phyloP scores from a whole-genome alignment of 2,797 vertebrate genomes.

The Enteromius thamalakanensis region DNA sequence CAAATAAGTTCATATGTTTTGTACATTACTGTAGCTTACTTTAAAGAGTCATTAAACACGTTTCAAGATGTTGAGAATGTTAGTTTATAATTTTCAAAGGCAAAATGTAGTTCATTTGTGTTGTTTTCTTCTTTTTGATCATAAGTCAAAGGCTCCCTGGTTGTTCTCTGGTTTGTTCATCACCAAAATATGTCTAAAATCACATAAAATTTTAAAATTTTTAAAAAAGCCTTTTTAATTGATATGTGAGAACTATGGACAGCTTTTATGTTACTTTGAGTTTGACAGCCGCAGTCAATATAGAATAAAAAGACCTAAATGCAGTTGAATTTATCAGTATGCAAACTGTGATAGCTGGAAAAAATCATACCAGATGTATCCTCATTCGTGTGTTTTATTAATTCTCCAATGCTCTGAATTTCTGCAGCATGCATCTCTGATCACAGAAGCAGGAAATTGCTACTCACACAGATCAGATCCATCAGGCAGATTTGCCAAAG shows the following conservation, averaged over 20 bases:
- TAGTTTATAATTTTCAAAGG: too few species aligned
- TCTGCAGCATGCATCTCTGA: not conserved
- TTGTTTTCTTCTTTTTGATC: not conserved
- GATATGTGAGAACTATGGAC: too few species aligned
- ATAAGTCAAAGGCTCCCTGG: not conserved
- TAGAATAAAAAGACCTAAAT: not conserved
- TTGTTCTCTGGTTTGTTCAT: not conserved
- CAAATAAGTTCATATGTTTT: not conserved
- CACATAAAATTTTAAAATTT: too few species aligned
- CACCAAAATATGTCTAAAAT: not conserved
- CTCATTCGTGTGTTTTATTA: not conserved
- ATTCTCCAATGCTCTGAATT: not conserved
- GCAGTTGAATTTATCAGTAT: not conserved
- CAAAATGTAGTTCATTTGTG: not conserved
- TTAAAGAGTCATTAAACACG: too few species aligned
- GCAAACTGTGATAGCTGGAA: not conserved
- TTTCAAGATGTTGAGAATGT: too few species aligned
- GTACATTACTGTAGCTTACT: too few species aligned
- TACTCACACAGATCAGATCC: constrained; percentile 23
- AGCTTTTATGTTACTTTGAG: not conserved
- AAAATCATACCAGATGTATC: not conserved
- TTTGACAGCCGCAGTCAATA: not conserved
- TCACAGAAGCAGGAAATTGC: constrained; percentile 34
- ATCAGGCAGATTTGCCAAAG: constrained; percentile 2
- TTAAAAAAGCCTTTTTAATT: not conserved